A percentile compares a stretch with the other conserved stretches of the same genome.
These are phyloP conservation scores for Pseudococcus viburni DNA, from an alignment of 2,888 invertebrate genomes.

Conservation along the genomic window DNA sequence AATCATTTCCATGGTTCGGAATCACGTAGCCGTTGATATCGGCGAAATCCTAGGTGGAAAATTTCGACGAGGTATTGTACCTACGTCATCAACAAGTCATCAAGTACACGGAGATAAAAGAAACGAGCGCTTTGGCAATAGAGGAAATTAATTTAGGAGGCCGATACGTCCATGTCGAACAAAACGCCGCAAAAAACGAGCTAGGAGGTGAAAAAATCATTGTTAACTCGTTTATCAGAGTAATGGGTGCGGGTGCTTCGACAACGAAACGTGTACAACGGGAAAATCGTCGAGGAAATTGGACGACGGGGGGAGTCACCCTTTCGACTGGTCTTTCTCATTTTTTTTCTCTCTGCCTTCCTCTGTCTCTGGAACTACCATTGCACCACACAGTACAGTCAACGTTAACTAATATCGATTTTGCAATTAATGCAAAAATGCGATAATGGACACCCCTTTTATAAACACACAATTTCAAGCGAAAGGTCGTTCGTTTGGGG, in stretches of 20 bases:
- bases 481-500: conserved; percentile 57
- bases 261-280: not conserved
- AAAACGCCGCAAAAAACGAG: conserved; percentile 53
- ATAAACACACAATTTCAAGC: conserved; percentile 63
- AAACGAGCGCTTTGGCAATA: not conserved
- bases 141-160: conserved; percentile 45
- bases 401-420: conserved; percentile 69
- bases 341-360: conserved; percentile 42
- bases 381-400: conserved; percentile 3
- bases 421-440: conserved; percentile 70
- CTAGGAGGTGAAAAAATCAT: conserved; percentile 64
- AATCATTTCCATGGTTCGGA: not conserved
- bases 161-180: conserved; percentile 38
- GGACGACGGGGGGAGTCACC: conserved; percentile 57
- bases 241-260: not conserved
- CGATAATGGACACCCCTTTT: conserved; percentile 69
- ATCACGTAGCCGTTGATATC: not conserved
- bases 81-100: conserved; percentile 43
- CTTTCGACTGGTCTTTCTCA: conserved; percentile 45
- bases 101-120: conserved; percentile 11
- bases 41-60: not conserved
- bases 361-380: not conserved
- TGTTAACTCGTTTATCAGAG: conserved; percentile 65
- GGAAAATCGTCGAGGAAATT: conserved; percentile 55
- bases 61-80: not conserved